Evolutionary conservation across 2,113 vertebrate genomes (phyloP), one percentile per base, ranked within the genome.

Genomic region (Pampusana beccarii): DNA sequence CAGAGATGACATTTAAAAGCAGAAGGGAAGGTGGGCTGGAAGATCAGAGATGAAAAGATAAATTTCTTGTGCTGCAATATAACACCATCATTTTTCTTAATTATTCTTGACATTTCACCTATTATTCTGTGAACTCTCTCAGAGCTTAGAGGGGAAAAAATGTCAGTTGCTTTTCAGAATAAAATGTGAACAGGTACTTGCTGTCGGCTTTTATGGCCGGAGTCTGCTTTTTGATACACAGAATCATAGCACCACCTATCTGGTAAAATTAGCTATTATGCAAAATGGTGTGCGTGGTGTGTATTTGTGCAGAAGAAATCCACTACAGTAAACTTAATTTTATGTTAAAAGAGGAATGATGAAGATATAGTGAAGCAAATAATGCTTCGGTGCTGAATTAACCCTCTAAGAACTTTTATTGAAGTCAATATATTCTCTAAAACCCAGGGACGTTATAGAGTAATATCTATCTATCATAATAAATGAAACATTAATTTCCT

Each of bases 81-180:
- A 97, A 92, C 82, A 97, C 80, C 86, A 91, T 97, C 78, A 96
- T 98, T 98, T 98, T 97, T 97, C 94, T 98, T 96, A 98, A 98
- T 98, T 97, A 97, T 97, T 97, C 88, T 95, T 98, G 94, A 97
- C 92, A 97, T 98, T 98, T 97, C 83, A 95, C 90, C 88, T 89
- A 93, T 97, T 97, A 95, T 97, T 96, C 65, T 21, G 74, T 91
- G 54, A 96, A 65, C 46, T 97, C 54, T 77, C 33, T 88, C 80
- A 82, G 66, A 97, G 73, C 60, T 70, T 11, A 88, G 26, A 83
- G 40, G 53, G 40, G 61, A 36, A 82, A 88, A 93, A 97, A 81
- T 78, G 42, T 61, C 69, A 90, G 61, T 91, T 96, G 51, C 62
- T 85, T 97, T 97, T 95, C 60, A 96, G 86, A 97, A 95, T 81